Evolutionary conservation across 2,797 vertebrate genomes (phyloP).

Genomic region (Eulemur albifrons): DNA sequence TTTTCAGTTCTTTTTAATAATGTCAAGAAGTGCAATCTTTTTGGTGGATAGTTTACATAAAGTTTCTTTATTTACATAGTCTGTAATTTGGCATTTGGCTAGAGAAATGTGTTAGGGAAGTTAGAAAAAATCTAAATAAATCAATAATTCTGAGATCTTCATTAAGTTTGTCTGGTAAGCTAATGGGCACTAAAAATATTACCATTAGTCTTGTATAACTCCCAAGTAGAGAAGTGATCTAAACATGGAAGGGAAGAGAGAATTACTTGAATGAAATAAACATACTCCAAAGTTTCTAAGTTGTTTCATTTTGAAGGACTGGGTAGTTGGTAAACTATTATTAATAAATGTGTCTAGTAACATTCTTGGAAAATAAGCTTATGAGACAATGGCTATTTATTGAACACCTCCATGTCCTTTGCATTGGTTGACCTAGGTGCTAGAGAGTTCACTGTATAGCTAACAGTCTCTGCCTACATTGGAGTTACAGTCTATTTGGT

Average conservation of each 20-base stretch:
- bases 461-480: neutral
- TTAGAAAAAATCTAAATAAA: neutral
- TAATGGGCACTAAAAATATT: neutral
- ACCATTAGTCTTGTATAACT: neutral
- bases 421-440: neutral
- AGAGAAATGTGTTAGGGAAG: neutral
- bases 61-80: neutral
- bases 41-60: neutral
- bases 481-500: neutral
- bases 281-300: neutral
- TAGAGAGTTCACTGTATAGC: neutral
- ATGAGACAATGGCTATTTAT: neutral
- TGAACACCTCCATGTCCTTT: neutral
- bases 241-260: neutral
- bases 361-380: constrained; percentile 1
- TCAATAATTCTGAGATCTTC: neutral
- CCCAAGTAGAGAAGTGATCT: neutral
- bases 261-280: neutral
- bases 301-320: neutral
- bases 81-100: neutral
- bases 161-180: neutral
- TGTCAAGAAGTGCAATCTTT: neutral
- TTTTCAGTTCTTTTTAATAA: neutral
- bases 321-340: neutral
- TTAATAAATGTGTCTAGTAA: neutral